Conservation (phyloP, 2,113 vertebrate species). For the Phyllopteryx taeniolatus region DNA sequence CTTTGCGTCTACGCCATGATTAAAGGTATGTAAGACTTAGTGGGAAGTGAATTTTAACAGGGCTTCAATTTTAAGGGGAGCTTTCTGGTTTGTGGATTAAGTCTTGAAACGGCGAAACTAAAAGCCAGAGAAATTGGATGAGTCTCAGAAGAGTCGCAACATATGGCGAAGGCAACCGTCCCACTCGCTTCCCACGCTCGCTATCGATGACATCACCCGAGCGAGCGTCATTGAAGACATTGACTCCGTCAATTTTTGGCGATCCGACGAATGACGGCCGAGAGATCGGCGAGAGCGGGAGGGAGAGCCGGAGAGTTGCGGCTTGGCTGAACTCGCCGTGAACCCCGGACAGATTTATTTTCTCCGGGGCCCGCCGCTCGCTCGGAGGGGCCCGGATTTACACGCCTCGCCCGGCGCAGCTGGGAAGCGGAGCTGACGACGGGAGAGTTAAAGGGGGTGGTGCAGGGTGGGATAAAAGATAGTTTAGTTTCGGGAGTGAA, state of each 20-base stretch:
- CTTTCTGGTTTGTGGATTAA: not conserved
- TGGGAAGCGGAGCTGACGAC: constrained; percentile 48
- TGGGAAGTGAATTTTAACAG: not conserved
- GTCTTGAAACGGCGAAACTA: not conserved
- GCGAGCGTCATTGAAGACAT: not conserved
- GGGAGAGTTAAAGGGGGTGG: not conserved
- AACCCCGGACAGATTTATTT: constrained; percentile 77
- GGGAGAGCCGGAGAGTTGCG: constrained; percentile 45
- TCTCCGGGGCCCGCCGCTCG: constrained; percentile 67
- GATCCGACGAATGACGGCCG: not conserved
- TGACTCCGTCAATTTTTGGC: not conserved
- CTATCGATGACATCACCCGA: constrained; percentile 2
- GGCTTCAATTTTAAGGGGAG: not conserved
- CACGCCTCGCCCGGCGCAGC: constrained; percentile 53
- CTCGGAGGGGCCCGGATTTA: constrained; percentile 70
- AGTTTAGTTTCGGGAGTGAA: not conserved
- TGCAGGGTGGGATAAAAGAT: not conserved
- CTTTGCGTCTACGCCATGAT: too few species aligned
- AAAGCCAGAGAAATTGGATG: not conserved
- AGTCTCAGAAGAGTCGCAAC: not conserved
- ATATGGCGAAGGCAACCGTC: not conserved
- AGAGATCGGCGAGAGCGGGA: not conserved
- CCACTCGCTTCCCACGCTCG: constrained; percentile 5
- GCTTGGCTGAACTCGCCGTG: constrained; percentile 78
- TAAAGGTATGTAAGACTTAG: too few species aligned